Conservation (phyloP, 2,113 vertebrate species). For the Nothoprocta pentlandii region DNA sequence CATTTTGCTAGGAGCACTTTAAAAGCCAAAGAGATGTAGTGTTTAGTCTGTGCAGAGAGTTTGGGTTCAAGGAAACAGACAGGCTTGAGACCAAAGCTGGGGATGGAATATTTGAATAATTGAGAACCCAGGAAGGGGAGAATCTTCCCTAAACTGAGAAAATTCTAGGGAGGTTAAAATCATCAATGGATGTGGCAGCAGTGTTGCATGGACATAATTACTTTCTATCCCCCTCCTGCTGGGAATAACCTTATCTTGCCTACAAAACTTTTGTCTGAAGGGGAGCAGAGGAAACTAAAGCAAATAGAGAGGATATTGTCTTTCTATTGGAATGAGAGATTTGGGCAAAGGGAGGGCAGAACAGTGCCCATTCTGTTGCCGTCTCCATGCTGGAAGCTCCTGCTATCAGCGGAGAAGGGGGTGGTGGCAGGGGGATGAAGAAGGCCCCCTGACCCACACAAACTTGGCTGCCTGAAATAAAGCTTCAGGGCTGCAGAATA, state of each 20-base stretch:
- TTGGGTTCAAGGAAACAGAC: background rate
- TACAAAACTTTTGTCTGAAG: background rate
- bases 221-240: background rate
- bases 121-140: background rate
- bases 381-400: conserved; percentile 27
- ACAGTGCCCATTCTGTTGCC: background rate
- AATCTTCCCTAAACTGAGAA: background rate
- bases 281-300: background rate
- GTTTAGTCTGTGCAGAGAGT: background rate
- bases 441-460: background rate
- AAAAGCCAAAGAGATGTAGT: background rate
- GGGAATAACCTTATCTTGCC: background rate
- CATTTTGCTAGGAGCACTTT: background rate
- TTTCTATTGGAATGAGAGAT: background rate
- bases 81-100: background rate
- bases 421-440: background rate
- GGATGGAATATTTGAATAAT: background rate
- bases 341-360: conserved; percentile 24
- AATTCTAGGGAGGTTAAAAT: background rate
- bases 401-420: background rate
- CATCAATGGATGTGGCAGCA: background rate
- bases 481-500: conserved; percentile 10
- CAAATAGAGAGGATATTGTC: background rate
- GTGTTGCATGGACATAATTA: background rate
- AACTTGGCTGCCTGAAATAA: conserved; percentile 9